Evolutionary conservation across 1,140 invertebrate genomes (phyloP).

Genomic region (Ptiloglossa arizonensis): DNA sequence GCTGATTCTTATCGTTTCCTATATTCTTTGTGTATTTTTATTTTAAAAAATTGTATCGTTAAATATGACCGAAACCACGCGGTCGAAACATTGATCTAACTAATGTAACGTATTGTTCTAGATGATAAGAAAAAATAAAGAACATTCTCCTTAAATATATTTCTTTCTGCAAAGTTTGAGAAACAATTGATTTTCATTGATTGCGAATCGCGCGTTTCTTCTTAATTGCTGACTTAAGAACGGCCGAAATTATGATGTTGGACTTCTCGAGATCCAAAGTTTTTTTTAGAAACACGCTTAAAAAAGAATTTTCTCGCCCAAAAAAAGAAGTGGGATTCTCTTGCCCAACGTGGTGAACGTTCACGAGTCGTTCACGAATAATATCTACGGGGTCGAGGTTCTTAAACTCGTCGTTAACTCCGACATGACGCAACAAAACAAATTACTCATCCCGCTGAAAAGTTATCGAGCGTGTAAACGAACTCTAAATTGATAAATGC

Average conservation of each 20-base stretch:
- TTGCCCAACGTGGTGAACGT: background rate
- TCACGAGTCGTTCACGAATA: background rate
- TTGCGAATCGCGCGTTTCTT: background rate
- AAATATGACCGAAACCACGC: too few species aligned
- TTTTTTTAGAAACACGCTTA: background rate
- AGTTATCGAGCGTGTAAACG: slow-evolving; percentile 29
- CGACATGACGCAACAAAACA: background rate
- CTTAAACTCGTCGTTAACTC: background rate
- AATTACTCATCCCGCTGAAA: slow-evolving; percentile 34
- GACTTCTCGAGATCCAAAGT: background rate
- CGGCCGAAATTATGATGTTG: background rate
- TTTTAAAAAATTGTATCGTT: too few species aligned
- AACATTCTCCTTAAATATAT: background rate
- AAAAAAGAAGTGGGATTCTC: background rate
- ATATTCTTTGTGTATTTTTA: too few species aligned
- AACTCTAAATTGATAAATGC: slow-evolving; percentile 15
- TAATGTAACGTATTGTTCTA: too few species aligned
- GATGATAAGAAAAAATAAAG: too few species aligned
- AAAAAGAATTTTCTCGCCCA: background rate
- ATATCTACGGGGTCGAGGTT: background rate
- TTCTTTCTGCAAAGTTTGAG: background rate
- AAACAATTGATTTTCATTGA: background rate
- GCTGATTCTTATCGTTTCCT: too few species aligned
- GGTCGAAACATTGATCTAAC: too few species aligned
- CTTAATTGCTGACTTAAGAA: background rate